phyloP scores from a whole-genome alignment of 2,113 vertebrate genomes.

The Pionites leucogaster region DNA sequence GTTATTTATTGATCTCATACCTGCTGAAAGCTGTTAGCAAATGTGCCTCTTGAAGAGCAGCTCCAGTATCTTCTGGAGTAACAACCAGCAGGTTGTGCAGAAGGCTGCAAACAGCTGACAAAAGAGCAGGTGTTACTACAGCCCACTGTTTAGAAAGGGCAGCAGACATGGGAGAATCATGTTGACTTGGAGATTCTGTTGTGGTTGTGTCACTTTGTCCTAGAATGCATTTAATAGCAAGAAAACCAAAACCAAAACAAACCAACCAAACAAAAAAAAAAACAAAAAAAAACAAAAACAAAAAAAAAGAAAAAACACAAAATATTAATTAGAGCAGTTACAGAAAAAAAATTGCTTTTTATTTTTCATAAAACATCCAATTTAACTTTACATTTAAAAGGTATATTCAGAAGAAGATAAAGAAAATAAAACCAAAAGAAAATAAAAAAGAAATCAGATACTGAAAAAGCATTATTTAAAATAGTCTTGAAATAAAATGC shows the following conservation, averaged over 20 bases:
- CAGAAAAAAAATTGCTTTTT: neutral
- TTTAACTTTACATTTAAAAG: neutral
- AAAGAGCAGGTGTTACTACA: conserved; percentile 86
- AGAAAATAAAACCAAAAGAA: neutral
- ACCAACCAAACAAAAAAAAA: neutral
- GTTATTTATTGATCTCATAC: conserved; percentile 69
- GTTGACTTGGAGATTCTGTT: conserved; percentile 72
- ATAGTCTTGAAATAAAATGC: neutral
- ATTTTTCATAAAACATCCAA: neutral
- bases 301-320: neutral
- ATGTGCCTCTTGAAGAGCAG: conserved; percentile 76
- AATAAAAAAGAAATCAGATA: neutral
- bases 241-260: neutral
- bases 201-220: conserved; percentile 84
- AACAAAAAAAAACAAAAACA: neutral
- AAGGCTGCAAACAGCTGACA: conserved; percentile 87
- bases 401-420: neutral
- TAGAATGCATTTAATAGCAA: conserved; percentile 28
- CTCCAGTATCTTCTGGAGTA: conserved; percentile 81
- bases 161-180: conserved; percentile 66
- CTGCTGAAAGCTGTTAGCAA: conserved; percentile 83
- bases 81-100: conserved; percentile 85
- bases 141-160: conserved; percentile 67
- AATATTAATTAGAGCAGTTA: neutral
- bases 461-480: neutral